These are phyloP conservation scores for Cloeon dipterum DNA, from an alignment of 2,888 invertebrate genomes.

Conservation along the genomic window DNA sequence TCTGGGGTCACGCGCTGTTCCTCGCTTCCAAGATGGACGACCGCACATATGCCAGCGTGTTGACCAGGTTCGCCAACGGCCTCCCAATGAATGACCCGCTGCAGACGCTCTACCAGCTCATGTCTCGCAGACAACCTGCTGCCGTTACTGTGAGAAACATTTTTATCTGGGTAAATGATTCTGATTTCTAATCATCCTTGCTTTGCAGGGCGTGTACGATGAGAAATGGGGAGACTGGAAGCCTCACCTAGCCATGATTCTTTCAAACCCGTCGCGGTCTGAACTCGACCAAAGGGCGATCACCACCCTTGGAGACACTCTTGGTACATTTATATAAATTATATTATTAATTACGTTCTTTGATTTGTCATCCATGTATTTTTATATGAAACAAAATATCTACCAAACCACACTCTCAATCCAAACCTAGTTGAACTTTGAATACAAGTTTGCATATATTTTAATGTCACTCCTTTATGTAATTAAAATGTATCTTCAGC, in stretches of 20 bases:
- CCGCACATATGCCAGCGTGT: slow-evolving; percentile 61
- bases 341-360: neutral
- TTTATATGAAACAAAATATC: too few species aligned
- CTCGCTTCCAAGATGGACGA: slow-evolving; percentile 70
- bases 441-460: too few species aligned
- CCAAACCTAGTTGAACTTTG: too few species aligned
- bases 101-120: slow-evolving; percentile 80
- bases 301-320: slow-evolving; percentile 38
- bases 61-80: slow-evolving; percentile 72
- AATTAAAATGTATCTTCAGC: slow-evolving; percentile 19
- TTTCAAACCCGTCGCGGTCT: slow-evolving; percentile 58
- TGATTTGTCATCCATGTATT: neutral
- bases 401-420: too few species aligned
- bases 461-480: too few species aligned
- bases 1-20: slow-evolving; percentile 91
- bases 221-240: slow-evolving; percentile 84
- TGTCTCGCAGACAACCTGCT: slow-evolving; percentile 58
- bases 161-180: neutral
- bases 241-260: slow-evolving; percentile 85
- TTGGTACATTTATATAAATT: slow-evolving; percentile 20
- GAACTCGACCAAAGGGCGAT: slow-evolving; percentile 54
- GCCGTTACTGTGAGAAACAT: slow-evolving; percentile 38
- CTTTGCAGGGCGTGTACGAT: slow-evolving; percentile 35
- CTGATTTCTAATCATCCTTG: neutral
- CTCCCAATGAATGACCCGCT: slow-evolving; percentile 66